Evolutionary conservation across 1,140 invertebrate species (phyloP), one percentile per base, ranked within the genome.

Genomic region (Drosophila melanica): DNA sequence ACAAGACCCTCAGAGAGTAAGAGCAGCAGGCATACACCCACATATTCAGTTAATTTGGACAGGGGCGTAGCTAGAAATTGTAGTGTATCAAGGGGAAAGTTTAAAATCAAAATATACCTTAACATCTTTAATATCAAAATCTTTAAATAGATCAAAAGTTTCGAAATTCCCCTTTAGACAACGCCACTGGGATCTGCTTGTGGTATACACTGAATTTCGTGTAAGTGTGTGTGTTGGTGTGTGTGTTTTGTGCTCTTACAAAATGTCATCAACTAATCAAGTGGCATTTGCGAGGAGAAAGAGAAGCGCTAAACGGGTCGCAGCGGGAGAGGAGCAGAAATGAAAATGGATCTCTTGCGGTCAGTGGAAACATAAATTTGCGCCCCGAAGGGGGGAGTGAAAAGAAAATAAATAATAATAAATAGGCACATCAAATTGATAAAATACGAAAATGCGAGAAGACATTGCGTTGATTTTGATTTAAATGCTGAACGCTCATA

Each of bases 181-280:
- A 64, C 66, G 47, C 39, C 64, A 12, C 33, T 58, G 37, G 5
- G 14, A 12, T 35, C 37, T 30, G 44, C 30, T n/a, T 50, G 20
- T 33, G 42, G n/a, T 27, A 16, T n/a, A 6, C 27, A 27, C 27
- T 48, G 37, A 35, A 12, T 47, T 16, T 51, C 9, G 2, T 53
- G 14, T 41, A 35, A 35, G 37, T 72, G 27, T 62, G n/a, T 55
- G 58, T 41, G 33, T 55, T 51, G 60, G 18, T 55, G 58, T 41
- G 58, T 41, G 58, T 66, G 30, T 65, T 27, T 12, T 62, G 44
- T 23, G 63, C 65, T 50, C 44, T 53, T 53, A 62, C 71, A 80
- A 77, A 89, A 60, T 89, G 84, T 89, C 84, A 84, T 84, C 84
- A 80, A 89, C 84, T 89, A 89, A 89, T 89, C 84, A 89, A 89